Conservation (phyloP, 2,113 vertebrate species). For the Chlorodrepanis virens region DNA sequence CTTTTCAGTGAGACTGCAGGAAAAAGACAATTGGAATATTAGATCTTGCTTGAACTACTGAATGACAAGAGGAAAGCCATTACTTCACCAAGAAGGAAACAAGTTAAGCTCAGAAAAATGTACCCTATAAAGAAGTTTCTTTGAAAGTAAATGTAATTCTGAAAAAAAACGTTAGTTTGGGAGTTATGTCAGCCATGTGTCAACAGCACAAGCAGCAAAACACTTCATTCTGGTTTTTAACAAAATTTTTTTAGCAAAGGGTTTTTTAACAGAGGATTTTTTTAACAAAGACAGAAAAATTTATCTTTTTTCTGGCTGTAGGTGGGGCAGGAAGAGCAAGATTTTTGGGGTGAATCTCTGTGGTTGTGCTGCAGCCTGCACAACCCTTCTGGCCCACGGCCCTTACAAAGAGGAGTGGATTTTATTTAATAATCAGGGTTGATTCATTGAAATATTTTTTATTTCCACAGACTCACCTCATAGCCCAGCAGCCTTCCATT, state of each 20-base stretch:
- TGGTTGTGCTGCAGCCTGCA: neutral
- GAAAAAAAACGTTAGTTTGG: neutral
- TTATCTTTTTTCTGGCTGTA: neutral
- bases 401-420: neutral
- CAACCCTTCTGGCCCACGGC: accelerated
- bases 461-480: conserved; percentile 76
- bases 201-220: neutral
- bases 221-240: neutral
- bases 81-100: neutral
- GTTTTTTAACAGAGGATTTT: no score
- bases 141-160: neutral
- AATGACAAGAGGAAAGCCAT: neutral
- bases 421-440: neutral
- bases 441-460: neutral
- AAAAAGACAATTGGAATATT: neutral
- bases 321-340: neutral
- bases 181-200: neutral
- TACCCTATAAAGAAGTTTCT: neutral
- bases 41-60: neutral
- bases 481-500: conserved; percentile 90
- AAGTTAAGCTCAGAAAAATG: neutral
- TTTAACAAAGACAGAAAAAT: neutral
- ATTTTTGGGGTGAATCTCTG: neutral
- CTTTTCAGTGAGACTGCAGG: neutral
- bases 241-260: no score